phyloP scores from a whole-genome alignment of 2,113 vertebrate genomes.

The Falcunculus frontatus region DNA sequence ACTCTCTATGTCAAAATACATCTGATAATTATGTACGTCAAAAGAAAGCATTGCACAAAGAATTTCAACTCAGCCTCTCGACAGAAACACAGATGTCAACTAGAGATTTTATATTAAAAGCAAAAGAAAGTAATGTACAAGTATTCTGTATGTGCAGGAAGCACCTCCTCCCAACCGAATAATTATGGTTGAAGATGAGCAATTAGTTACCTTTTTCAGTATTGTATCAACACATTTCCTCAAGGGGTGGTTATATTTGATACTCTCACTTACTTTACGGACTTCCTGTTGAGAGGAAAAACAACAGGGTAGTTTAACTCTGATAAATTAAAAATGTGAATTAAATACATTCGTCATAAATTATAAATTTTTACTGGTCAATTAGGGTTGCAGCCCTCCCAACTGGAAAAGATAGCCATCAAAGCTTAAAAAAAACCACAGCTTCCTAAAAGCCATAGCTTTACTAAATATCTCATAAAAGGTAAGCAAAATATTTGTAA shows the following conservation, averaged over 20 bases:
- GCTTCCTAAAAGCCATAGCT: neutral
- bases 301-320: neutral
- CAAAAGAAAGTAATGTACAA: neutral
- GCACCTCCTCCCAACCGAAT: neutral
- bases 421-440: neutral
- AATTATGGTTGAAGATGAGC: neutral
- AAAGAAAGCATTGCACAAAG: neutral
- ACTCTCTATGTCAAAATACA: neutral
- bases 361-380: neutral
- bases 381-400: neutral
- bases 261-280: conserved; percentile 77
- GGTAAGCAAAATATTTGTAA: neutral
- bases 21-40: neutral
- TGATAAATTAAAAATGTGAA: neutral
- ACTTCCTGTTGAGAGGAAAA: conserved; percentile 78
- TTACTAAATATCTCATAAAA: neutral
- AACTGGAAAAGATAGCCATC: neutral
- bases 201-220: conserved; percentile 84
- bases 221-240: conserved; percentile 91
- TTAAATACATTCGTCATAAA: neutral
- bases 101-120: neutral
- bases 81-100: neutral
- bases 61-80: neutral
- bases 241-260: conserved; percentile 83
- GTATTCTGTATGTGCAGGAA: neutral